Percentiles rank a stretch among this genome's conserved stretches.
These are phyloP conservation scores for Lynx canadensis DNA, from an alignment of 2,113 vertebrate species.

Conservation along the genomic window DNA sequence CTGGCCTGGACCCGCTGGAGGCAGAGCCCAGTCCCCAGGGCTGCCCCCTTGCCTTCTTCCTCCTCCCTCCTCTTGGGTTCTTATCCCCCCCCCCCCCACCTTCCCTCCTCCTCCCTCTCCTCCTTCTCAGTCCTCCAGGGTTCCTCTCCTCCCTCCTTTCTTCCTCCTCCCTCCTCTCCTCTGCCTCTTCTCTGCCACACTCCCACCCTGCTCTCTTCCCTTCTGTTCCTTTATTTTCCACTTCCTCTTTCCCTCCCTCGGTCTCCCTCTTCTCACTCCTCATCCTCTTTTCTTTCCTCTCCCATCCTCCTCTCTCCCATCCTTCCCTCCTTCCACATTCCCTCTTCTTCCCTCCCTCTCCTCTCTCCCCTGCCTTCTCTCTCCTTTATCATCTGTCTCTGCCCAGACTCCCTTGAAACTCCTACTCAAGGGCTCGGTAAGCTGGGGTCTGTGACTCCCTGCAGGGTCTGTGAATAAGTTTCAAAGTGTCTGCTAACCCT, in stretches of 20 bases:
- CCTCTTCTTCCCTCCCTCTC: neutral
- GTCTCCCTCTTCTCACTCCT: no score
- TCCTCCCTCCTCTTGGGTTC: no score
- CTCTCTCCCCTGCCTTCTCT: neutral
- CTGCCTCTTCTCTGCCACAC: neutral
- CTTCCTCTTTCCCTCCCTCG: neutral
- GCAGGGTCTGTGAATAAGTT: neutral
- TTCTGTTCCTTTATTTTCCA: neutral
- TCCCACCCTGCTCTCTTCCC: no score
- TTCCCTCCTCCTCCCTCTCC: neutral
- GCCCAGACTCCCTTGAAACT: neutral
- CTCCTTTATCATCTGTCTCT: neutral
- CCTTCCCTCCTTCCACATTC: neutral
- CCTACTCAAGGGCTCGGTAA: neutral
- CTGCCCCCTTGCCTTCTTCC: fast-evolving
- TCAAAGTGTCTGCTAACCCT: neutral
- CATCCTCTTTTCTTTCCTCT: no score
- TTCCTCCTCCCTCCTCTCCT: neutral
- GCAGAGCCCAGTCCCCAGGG: neutral
- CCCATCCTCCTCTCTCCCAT: neutral
- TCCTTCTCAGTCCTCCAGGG: neutral
- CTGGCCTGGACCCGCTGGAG: neutral
- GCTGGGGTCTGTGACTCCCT: neutral
- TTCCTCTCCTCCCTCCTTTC: neutral
- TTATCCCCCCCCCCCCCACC: no score